These are phyloP conservation scores for Malthinus flaveolus DNA, from an alignment of 2,888 invertebrate genomes.

Conservation along the genomic window DNA sequence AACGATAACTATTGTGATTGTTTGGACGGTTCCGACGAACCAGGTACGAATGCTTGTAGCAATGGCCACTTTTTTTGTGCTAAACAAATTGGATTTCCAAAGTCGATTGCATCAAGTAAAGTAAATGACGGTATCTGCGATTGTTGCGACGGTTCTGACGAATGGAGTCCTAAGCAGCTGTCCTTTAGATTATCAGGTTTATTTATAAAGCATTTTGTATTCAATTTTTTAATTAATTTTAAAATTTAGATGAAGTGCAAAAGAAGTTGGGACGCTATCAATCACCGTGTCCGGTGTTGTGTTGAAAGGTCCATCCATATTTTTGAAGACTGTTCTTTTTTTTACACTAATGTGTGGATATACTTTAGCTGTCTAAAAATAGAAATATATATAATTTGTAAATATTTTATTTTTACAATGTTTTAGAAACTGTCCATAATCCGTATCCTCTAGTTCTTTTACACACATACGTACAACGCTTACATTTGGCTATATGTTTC, in stretches of 20 bases:
- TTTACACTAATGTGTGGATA: no score
- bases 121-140: constrained; percentile 95
- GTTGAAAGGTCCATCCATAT: background rate
- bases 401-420: no score
- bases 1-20: constrained; percentile 92
- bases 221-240: background rate
- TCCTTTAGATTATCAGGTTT: constrained; percentile 25
- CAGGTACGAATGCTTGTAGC: constrained; percentile 87
- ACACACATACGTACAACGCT: no score
- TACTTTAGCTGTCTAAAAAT: no score
- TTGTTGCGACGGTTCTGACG: constrained; percentile 92
- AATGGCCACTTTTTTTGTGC: constrained; percentile 84
- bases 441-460: no score
- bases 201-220: background rate
- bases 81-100: constrained; percentile 57
- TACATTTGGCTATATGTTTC: no score
- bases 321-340: no score
- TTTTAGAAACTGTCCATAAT: no score
- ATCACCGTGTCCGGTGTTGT: constrained; percentile 4
- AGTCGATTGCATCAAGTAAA: constrained; percentile 71
- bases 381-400: no score
- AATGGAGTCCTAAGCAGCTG: constrained; percentile 59
- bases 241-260: constrained; percentile 7
- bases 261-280: constrained; percentile 8
- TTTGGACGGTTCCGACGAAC: constrained; percentile 74